phyloP scores from a whole-genome alignment of 2,888 invertebrate genomes.

The Notodonta dromedarius region DNA sequence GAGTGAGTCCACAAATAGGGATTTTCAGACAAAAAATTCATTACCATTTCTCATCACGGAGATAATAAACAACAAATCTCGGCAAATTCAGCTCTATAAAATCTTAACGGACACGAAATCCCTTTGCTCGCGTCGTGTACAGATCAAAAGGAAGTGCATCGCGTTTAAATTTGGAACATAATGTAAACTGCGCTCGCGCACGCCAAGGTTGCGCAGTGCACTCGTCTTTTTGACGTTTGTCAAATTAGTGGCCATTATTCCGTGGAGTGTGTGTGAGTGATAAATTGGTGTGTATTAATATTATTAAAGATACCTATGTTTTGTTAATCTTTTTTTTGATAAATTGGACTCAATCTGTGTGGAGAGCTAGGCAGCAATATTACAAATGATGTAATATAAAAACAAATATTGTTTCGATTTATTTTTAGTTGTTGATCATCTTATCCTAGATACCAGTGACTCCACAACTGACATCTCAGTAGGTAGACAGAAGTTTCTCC shows the following conservation, averaged over 20 bases:
- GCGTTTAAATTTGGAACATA: constrained; percentile 59
- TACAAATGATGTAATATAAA: too few relatives aligned
- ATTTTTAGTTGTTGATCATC: too few relatives aligned
- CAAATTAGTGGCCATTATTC: constrained; percentile 46
- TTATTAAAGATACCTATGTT: constrained; percentile 1
- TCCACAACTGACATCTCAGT: too few relatives aligned
- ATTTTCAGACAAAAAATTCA: not conserved
- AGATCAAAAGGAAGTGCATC: constrained; percentile 58
- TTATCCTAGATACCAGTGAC: too few relatives aligned
- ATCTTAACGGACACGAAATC: constrained; percentile 1
- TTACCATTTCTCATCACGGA: not conserved
- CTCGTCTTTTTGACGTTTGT: constrained; percentile 55
- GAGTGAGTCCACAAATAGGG: not conserved
- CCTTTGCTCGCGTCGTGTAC: constrained; percentile 31
- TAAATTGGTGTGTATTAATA: not conserved
- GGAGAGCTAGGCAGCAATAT: too few relatives aligned
- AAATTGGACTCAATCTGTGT: not conserved
- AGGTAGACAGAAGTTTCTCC: too few relatives aligned
- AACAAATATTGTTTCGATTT: too few relatives aligned
- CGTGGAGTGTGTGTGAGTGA: not conserved
- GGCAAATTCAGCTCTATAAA: not conserved
- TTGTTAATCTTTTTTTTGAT: not conserved
- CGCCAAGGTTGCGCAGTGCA: constrained; percentile 58
- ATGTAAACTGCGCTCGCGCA: constrained; percentile 38
- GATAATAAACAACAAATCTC: constrained; percentile 1